Evolutionary conservation across 2,888 invertebrate species (phyloP), one percentile per base, ranked within the genome.

Genomic region (Meganola albula): DNA sequence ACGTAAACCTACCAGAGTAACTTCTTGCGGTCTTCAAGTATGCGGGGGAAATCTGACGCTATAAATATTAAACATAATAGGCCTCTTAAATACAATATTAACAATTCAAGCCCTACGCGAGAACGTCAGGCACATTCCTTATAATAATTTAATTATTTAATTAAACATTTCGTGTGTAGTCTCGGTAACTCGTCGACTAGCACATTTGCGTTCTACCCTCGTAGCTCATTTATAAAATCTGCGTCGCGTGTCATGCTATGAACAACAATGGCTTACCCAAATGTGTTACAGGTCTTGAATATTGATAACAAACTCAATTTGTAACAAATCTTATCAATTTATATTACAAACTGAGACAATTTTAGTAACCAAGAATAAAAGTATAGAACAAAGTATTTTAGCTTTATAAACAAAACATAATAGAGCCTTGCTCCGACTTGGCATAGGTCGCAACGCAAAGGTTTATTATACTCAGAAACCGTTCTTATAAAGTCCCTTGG

Each of bases 151-250:
- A 44, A 44, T 46, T 40, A 46, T 35, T 31, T 52, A 52, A 53
- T 54, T 50, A 54, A 53, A 50, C 48, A 42, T 54, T 44, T 50
- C 49, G 51, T 40, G 48, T 51, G n/a, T n/a, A n/a, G n/a, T n/a
- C 42, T 39, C 30, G 36, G 39, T 36, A 43, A 52, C 47, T 44
- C 25, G 48, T 48, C 35, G 54, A 51, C 48, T 39, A 51, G 33
- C 49, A 36, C 48, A 44, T 53, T 47, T 47, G 38, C 28, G 48
- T 51, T 43, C 51, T 30, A 27, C 39, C 53, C 51, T 47, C 51
- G 51, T 51, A 46, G 35, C 50, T 53, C 50, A 44, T 51, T 51
- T 51, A 41, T 43, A 36, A 53, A 51, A 51, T 53, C 38, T 51
- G 53, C 37, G 53, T 38, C 43, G 37, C 31, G 34, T 37, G 42